phyloP scores from a whole-genome alignment of 2,797 vertebrate genomes.

The Tinamus major region DNA sequence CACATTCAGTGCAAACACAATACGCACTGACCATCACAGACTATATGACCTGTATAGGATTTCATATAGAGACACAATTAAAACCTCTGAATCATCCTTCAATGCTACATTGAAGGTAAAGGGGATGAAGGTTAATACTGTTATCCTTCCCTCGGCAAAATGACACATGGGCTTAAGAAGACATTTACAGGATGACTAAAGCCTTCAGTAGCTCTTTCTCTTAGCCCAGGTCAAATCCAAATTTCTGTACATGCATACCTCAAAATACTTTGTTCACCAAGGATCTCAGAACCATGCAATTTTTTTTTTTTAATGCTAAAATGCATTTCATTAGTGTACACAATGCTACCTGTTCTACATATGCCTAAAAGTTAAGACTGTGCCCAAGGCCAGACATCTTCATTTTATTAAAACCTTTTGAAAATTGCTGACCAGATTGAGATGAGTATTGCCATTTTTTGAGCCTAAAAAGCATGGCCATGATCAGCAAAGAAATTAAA shows the following conservation, averaged over 20 bases:
- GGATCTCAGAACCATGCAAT: not conserved
- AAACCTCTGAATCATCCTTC: not conserved
- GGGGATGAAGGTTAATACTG: not conserved
- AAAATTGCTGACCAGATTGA: not conserved
- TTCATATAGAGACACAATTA: not conserved
- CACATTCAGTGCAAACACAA: not conserved
- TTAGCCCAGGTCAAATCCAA: not conserved
- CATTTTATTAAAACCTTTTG: not conserved
- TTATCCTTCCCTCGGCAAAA: slow-evolving; percentile 18
- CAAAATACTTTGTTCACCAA: not conserved
- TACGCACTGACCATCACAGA: not conserved
- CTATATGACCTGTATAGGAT: fast-evolving
- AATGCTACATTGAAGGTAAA: not conserved
- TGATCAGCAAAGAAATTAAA: not conserved
- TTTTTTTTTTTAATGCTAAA: not conserved
- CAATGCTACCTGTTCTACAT: not conserved
- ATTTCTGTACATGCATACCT: not conserved
- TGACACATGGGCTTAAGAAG: not conserved
- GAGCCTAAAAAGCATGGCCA: not conserved
- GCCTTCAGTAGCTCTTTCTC: not conserved
- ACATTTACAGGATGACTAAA: not conserved
- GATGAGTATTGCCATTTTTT: not conserved
- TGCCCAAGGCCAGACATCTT: not conserved
- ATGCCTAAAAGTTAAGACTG: not conserved
- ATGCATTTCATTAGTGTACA: not conserved